phyloP scores from a whole-genome alignment of 2,113 vertebrate species.

The Paratilapia polleni region DNA sequence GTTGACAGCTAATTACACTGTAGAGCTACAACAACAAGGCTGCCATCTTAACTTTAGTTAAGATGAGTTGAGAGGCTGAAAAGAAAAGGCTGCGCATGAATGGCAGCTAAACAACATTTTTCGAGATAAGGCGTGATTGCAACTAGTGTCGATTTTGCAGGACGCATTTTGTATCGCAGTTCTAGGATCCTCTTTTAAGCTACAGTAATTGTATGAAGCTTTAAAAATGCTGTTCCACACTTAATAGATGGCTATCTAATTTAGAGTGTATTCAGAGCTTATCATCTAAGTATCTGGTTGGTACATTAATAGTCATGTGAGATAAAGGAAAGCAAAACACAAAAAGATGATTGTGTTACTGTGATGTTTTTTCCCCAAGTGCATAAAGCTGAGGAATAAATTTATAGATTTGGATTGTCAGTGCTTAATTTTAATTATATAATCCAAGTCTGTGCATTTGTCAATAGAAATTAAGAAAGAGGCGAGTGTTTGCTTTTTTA shows the following conservation, averaged over 20 bases:
- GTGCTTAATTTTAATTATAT: too few species aligned
- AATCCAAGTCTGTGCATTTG: neutral
- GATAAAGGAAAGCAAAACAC: neutral
- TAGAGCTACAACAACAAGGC: conserved; percentile 50
- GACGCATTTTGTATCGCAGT: neutral
- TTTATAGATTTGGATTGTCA: neutral
- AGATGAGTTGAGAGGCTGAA: conserved; percentile 33
- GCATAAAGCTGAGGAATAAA: neutral
- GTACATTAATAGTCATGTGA: neutral
- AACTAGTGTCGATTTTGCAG: conserved; percentile 43
- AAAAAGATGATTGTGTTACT: neutral
- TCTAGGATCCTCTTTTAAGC: neutral
- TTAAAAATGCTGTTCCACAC: neutral
- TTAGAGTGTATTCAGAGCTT: neutral
- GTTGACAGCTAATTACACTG: conserved; percentile 70
- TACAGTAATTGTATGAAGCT: neutral
- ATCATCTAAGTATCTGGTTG: neutral
- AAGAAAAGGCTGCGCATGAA: conserved; percentile 38
- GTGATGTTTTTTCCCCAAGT: neutral
- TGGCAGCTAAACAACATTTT: conserved; percentile 62
- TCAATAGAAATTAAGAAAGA: neutral
- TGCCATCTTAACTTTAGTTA: conserved; percentile 57
- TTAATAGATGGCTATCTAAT: neutral
- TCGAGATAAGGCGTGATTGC: conserved; percentile 33
- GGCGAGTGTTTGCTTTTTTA: neutral